phyloP scores from a whole-genome alignment of 2,888 invertebrate species.

The Punctoribates punctum region DNA sequence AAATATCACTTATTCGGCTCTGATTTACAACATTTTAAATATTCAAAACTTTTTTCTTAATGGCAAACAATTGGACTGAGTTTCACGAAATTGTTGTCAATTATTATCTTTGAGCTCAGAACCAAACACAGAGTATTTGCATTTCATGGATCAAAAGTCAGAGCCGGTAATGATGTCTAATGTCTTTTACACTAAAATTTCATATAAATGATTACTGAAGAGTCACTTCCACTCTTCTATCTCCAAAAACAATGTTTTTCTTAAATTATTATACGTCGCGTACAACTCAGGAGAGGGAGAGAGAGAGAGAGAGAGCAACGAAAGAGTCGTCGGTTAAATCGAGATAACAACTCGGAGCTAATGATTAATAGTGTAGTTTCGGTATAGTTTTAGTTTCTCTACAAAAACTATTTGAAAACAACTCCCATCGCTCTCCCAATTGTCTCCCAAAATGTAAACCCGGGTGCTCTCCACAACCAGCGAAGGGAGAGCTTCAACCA shows the following conservation, averaged over 20 bases:
- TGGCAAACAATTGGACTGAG: neutral
- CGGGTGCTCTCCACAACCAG: constrained; percentile 34
- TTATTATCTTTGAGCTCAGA: neutral
- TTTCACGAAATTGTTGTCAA: neutral
- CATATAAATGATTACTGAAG: no score
- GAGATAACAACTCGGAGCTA: constrained; percentile 19
- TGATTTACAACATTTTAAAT: constrained; percentile 13
- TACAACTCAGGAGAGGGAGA: neutral
- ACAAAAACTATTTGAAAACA: constrained; percentile 17
- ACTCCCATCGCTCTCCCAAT: constrained; percentile 32
- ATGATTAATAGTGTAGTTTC: constrained; percentile 1
- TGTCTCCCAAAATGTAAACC: constrained; percentile 32
- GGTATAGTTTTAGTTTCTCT: neutral
- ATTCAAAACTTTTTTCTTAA: neutral
- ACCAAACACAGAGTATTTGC: neutral
- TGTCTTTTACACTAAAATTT: neutral
- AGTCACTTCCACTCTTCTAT: no score
- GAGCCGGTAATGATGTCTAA: neutral
- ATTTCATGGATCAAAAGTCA: neutral
- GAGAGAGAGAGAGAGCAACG: neutral
- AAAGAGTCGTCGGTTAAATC: neutral
- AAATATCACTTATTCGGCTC: neutral
- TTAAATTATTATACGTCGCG: no score
- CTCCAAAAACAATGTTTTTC: no score
- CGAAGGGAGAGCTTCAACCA: neutral